A percentile compares a stretch with the other conserved stretches of the same genome.
phyloP scores from a whole-genome alignment of 2,797 vertebrate genomes.

The Netta rufina region DNA sequence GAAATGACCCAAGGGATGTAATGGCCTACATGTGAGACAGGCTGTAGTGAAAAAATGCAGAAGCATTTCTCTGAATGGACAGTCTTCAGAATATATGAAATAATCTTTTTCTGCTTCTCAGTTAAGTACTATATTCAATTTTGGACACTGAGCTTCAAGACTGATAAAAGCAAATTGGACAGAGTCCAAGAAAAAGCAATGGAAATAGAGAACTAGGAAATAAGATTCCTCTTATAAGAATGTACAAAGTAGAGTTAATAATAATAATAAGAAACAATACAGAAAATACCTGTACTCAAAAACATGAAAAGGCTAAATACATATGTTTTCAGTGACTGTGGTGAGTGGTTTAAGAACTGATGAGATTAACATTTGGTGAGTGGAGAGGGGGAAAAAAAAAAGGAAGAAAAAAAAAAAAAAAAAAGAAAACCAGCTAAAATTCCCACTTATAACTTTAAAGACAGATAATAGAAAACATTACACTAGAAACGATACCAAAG shows the following conservation, averaged over 20 bases:
- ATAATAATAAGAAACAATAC: not conserved
- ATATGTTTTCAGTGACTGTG: not conserved
- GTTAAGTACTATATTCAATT: not conserved
- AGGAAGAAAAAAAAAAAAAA: not conserved
- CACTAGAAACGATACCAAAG: not conserved
- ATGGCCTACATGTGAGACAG: not conserved
- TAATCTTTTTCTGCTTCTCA: not conserved
- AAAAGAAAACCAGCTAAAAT: not conserved
- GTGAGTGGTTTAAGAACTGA: not conserved
- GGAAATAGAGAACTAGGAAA: not conserved
- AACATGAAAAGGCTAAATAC: not conserved
- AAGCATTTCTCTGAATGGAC: not conserved
- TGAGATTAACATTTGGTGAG: not conserved
- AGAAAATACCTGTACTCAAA: not conserved
- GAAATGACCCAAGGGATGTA: not conserved
- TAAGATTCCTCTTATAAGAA: not conserved
- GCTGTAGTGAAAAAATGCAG: not conserved
- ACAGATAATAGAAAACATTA: not conserved
- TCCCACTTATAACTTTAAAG: not conserved
- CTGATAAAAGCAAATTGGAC: not conserved
- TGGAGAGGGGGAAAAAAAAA: no score
- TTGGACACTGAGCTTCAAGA: not conserved
- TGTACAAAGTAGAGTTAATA: not conserved
- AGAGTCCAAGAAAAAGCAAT: not conserved
- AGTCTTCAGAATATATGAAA: not conserved